Evolutionary conservation across 1,140 invertebrate genomes (phyloP).

Genomic region (Trichogramma pretiosum): DNA sequence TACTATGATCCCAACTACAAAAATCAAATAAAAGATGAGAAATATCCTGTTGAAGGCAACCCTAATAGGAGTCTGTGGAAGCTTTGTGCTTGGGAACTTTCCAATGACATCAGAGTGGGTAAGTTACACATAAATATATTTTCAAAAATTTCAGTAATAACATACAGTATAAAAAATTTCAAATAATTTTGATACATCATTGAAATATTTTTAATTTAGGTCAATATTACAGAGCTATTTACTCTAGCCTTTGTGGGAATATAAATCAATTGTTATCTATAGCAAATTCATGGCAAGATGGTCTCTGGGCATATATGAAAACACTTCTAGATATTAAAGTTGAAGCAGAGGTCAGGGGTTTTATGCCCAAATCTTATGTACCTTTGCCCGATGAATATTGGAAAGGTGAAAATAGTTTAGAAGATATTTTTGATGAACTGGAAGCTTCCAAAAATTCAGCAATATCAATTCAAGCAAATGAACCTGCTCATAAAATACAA

Average conservation of each 20-base stretch:
- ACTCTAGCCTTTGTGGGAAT: slow-evolving; percentile 77
- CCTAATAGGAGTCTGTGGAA: slow-evolving; percentile 87
- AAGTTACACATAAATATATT: slow-evolving; percentile 19
- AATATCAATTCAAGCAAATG: slow-evolving; percentile 47
- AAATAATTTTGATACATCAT: neutral
- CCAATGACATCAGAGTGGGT: slow-evolving; percentile 47
- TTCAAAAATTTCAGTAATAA: no score
- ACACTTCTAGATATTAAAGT: slow-evolving; percentile 76
- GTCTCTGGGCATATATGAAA: slow-evolving; percentile 81
- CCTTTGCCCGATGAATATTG: slow-evolving; percentile 68
- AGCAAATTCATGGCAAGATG: slow-evolving; percentile 78
- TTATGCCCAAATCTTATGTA: slow-evolving; percentile 45
- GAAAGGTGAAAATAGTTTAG: slow-evolving; percentile 63
- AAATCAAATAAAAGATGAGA: slow-evolving; percentile 37
- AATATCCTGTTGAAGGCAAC: slow-evolving; percentile 71
- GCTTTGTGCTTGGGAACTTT: slow-evolving; percentile 67
- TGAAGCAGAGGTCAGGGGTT: slow-evolving; percentile 61
- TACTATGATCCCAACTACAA: slow-evolving; percentile 73
- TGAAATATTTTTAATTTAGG: slow-evolving; percentile 36
- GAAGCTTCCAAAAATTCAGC: slow-evolving; percentile 47
- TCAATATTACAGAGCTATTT: slow-evolving; percentile 57
- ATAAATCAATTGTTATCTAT: slow-evolving; percentile 63
- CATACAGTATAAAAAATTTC: neutral
- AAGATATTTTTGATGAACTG: slow-evolving; percentile 62
- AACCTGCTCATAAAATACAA: slow-evolving; percentile 61